Percentiles rank a stretch among this genome's conserved stretches.
Evolutionary conservation across 2,888 invertebrate genomes (phyloP).

Genomic region (Metopia argyrocephala): DNA sequence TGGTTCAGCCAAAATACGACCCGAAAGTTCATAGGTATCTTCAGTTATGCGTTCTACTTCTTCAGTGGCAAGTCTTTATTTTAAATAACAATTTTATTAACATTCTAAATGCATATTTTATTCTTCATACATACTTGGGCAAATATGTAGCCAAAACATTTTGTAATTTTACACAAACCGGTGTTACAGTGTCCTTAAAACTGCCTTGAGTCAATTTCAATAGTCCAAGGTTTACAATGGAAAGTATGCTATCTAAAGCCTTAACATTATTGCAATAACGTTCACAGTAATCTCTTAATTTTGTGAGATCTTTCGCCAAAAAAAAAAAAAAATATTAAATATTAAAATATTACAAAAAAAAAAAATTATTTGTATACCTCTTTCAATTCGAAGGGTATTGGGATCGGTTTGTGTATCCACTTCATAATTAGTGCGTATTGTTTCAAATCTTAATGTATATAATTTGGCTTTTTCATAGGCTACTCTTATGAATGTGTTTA

Average conservation of each 20-base stretch:
- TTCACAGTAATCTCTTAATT: slow-evolving; percentile 84
- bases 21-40: slow-evolving; percentile 80
- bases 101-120: not conserved
- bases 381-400: slow-evolving; percentile 82
- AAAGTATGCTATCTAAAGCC: slow-evolving; percentile 83
- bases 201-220: slow-evolving; percentile 84
- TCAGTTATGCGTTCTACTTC: slow-evolving; percentile 79
- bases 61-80: slow-evolving; percentile 82
- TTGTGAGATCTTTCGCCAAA: slow-evolving; percentile 79
- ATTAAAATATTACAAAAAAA: not conserved
- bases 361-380: slow-evolving; percentile 70
- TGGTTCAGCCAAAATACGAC: slow-evolving; percentile 84
- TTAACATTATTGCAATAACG: slow-evolving; percentile 85
- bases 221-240: slow-evolving; percentile 86
- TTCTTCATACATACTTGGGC: slow-evolving; percentile 80
- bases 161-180: slow-evolving; percentile 85
- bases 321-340: not conserved
- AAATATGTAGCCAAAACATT: slow-evolving; percentile 82
- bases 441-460: slow-evolving; percentile 84
- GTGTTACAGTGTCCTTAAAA: slow-evolving; percentile 85
- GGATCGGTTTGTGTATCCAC: slow-evolving; percentile 85
- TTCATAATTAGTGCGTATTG: slow-evolving; percentile 84
- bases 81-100: not conserved
- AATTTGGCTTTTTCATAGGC: slow-evolving; percentile 83
- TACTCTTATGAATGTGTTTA: slow-evolving; percentile 80